Evolutionary conservation across 2,113 vertebrate species (phyloP).

Genomic region (Todiramphus chloris): DNA sequence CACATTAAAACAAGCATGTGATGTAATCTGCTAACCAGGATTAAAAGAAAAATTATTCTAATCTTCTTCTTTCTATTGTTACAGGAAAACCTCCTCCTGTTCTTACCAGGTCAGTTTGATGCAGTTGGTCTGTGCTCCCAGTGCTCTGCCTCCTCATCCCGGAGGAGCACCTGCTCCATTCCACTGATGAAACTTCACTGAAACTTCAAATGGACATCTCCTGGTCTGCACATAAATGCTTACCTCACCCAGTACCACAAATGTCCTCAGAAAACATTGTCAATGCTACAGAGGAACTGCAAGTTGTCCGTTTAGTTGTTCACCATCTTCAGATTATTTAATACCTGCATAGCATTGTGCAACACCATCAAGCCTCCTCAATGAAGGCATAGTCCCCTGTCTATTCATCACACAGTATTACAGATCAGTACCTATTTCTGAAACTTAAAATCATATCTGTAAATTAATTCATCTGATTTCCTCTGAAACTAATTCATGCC

Average conservation of each 20-base stretch:
- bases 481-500: not conserved
- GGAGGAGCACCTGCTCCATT: fast-evolving
- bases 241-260: not conserved
- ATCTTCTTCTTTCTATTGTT: not conserved
- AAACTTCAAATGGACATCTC: not conserved
- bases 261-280: not conserved
- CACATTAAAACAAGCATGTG: not conserved
- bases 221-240: not conserved
- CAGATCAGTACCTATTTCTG: not conserved
- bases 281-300: not conserved
- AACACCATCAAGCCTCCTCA: not conserved
- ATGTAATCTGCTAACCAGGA: not conserved
- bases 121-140: not conserved
- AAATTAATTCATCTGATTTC: not conserved
- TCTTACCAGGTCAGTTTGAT: not conserved
- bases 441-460: not conserved
- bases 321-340: too few species aligned
- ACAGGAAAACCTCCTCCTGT: not conserved
- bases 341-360: not conserved
- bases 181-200: not conserved
- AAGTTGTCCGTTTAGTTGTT: not conserved
- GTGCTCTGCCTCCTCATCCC: not conserved
- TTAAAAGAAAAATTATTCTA: not conserved
- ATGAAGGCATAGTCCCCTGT: not conserved
- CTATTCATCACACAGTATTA: not conserved